A percentile compares a stretch with the other conserved stretches of the same genome.
These are phyloP conservation scores for Pipra filicauda DNA, from an alignment of 2,113 vertebrate species.

Conservation along the genomic window DNA sequence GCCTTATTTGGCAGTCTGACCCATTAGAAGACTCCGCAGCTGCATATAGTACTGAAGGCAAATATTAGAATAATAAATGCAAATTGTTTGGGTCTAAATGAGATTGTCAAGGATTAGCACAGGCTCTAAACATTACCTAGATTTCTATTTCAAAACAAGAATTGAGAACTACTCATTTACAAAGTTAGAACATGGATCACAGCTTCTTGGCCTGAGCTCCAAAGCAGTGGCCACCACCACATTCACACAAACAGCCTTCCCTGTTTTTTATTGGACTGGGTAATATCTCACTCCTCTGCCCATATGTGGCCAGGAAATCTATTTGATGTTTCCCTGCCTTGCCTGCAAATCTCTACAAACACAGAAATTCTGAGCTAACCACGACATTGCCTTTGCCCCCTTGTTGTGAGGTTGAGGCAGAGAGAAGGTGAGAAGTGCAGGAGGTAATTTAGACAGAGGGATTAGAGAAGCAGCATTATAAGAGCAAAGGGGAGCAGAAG, in stretches of 20 bases:
- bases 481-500: not conserved
- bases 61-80: not conserved
- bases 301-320: rapidly evolving
- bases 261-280: not conserved
- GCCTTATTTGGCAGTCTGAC: not conserved
- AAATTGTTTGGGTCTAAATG: not conserved
- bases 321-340: not conserved
- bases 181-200: not conserved
- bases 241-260: rapidly evolving
- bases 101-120: not conserved
- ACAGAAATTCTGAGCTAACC: not conserved
- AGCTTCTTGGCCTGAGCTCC: not conserved
- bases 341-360: not conserved
- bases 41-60: not conserved
- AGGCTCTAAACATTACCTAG: not conserved
- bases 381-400: not conserved
- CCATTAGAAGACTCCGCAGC: not conserved
- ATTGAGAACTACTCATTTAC: not conserved
- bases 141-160: not conserved
- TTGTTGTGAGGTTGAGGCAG: not conserved
- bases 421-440: not conserved
- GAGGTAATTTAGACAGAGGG: not conserved
- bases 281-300: not conserved
- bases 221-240: not conserved
- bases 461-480: not conserved